phyloP scores from a whole-genome alignment of 2,888 invertebrate species.

The Heliconius hortense region DNA sequence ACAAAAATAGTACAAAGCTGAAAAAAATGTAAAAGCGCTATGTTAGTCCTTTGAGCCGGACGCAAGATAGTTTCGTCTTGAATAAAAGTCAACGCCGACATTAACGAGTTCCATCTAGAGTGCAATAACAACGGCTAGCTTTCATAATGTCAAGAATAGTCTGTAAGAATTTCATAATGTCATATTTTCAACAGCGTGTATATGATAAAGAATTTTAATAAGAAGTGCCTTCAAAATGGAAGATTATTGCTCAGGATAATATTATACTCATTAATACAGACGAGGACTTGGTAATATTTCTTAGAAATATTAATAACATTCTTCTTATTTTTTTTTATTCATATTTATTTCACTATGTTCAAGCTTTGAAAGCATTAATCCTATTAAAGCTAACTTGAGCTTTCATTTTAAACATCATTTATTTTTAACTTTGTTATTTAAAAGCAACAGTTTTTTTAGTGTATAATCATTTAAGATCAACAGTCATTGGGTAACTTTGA shows the following conservation, averaged over 20 bases:
- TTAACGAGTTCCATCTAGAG: conserved; percentile 21
- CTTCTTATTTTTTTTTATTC: not conserved
- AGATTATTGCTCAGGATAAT: not conserved
- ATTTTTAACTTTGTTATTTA: not conserved
- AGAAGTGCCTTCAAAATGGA: not conserved
- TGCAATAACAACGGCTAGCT: conserved; percentile 22
- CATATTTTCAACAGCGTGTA: conserved; percentile 10
- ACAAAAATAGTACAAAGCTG: not conserved
- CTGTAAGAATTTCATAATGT: conserved; percentile 20
- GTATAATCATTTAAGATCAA: not conserved
- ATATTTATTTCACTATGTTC: not conserved
- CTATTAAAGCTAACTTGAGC: not conserved
- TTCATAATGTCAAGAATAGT: conserved; percentile 16
- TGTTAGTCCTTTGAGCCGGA: conserved; percentile 30
- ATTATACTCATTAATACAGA: conserved; percentile 10
- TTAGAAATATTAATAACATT: conserved; percentile 10
- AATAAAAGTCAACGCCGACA: conserved; percentile 28
- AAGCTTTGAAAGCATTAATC: not conserved
- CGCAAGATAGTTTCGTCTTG: conserved; percentile 5
- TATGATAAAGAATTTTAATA: conserved; percentile 25
- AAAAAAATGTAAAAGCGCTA: conserved; percentile 12
- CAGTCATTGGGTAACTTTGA: too few relatives aligned
- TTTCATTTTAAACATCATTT: not conserved
- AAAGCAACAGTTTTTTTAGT: not conserved
- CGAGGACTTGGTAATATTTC: conserved; percentile 6